phyloP scores from a whole-genome alignment of 2,113 vertebrate species.

The Gallinago paraguaiae region DNA sequence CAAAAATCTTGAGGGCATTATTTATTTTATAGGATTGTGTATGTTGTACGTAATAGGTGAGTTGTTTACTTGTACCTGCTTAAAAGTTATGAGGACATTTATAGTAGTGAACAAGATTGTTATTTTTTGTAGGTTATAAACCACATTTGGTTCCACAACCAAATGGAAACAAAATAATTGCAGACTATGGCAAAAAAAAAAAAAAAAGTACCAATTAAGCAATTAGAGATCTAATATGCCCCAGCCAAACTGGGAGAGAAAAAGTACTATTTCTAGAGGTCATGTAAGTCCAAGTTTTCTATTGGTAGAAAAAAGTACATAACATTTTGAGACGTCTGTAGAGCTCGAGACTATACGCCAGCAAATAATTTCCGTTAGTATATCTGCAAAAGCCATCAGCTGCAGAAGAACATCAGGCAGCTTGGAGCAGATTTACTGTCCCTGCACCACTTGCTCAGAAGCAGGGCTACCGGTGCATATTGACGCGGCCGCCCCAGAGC shows the following conservation, averaged over 20 bases:
- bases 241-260: neutral
- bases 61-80: neutral
- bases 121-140: neutral
- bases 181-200: neutral
- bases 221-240: neutral
- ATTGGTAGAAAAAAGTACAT: neutral
- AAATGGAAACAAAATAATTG: neutral
- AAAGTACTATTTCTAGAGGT: neutral
- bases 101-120: neutral
- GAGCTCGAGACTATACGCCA: neutral
- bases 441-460: neutral
- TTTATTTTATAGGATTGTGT: neutral
- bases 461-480: neutral
- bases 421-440: neutral
- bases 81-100: neutral
- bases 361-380: neutral
- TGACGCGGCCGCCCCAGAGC: neutral
- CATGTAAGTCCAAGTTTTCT: neutral
- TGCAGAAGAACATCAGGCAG: neutral
- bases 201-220: neutral
- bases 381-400: slow-evolving; percentile 37
- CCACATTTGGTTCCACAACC: too few species aligned
- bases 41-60: neutral
- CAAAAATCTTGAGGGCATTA: neutral
- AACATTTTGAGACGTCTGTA: neutral